phyloP scores from a whole-genome alignment of 2,888 invertebrate genomes.

The Amphipoea oculea region DNA sequence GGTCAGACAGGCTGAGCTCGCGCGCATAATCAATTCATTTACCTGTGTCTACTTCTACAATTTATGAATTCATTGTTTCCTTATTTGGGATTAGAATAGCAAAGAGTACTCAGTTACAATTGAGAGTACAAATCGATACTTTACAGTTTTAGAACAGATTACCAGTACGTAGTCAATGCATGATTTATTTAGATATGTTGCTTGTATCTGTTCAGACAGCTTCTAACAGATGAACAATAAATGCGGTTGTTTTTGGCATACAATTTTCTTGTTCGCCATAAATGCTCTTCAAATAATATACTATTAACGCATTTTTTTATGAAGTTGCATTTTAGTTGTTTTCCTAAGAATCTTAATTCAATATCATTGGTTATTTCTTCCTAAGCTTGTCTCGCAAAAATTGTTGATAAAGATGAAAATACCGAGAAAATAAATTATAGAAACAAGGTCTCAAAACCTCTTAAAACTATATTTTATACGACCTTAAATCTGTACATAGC shows the following conservation, averaged over 20 bases:
- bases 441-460: neutral
- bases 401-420: neutral
- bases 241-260: neutral
- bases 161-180: neutral
- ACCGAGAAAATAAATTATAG: neutral
- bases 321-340: neutral
- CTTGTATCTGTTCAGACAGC: neutral
- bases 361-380: neutral
- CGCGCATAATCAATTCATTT: conserved; percentile 49
- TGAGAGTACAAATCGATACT: conserved; percentile 11
- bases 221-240: neutral
- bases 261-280: neutral
- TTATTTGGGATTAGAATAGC: conserved; percentile 5
- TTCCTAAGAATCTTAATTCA: neutral
- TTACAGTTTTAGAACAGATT: neutral
- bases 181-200: neutral
- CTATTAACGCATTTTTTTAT: neutral
- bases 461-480: neutral
- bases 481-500: neutral
- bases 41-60: conserved; percentile 15
- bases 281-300: neutral
- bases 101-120: neutral
- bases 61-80: conserved; percentile 30
- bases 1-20: conserved; percentile 50
- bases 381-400: neutral